Evolutionary conservation across 2,888 invertebrate species (phyloP).

Genomic region (Branchellion lobata): DNA sequence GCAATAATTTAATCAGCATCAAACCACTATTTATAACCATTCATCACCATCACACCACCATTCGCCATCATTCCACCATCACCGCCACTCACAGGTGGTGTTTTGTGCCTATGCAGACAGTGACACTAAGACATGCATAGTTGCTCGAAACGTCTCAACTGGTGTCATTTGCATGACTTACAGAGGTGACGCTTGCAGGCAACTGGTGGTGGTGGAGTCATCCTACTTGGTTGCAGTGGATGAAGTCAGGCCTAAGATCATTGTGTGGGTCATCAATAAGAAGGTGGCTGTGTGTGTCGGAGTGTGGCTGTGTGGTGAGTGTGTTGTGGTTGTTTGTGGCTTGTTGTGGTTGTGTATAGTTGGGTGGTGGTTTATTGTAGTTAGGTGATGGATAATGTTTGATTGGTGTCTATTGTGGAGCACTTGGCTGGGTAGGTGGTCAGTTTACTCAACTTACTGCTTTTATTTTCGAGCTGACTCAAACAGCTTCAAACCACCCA

Average conservation of each 20-base stretch:
- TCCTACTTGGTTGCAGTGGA: neutral
- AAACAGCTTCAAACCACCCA: neutral
- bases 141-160: neutral
- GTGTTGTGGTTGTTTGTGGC: no score
- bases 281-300: neutral
- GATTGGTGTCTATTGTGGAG: neutral
- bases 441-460: neutral
- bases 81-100: neutral
- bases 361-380: no score
- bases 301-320: no score
- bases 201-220: neutral
- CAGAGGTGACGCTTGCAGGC: neutral
- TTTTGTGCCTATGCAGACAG: conserved; percentile 1
- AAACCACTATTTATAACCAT: no score
- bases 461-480: no score
- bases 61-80: no score
- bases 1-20: no score
- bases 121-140: neutral
- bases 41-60: no score
- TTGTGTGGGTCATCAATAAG: neutral
- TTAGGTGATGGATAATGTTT: no score
- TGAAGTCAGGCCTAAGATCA: conserved; percentile 6
- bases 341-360: no score
- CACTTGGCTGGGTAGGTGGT: neutral
- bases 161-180: neutral